A percentile compares a stretch with the other conserved stretches of the same genome.
phyloP scores from a whole-genome alignment of 2,797 vertebrate genomes.

The Lycodopsis pacificus region DNA sequence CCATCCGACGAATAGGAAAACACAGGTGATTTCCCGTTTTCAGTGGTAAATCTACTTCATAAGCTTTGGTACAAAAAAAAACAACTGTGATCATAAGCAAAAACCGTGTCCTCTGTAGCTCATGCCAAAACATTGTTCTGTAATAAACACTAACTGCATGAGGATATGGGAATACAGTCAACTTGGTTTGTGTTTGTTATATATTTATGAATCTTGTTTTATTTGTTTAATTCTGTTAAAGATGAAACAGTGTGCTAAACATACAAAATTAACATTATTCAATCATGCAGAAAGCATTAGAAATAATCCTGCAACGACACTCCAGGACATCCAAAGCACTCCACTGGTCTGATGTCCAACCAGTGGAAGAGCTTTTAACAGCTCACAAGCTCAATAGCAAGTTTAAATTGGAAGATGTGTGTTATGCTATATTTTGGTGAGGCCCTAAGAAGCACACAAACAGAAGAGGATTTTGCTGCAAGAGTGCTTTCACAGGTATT shows the following conservation, averaged over 20 bases:
- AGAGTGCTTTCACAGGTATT: background rate
- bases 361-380: background rate
- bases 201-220: background rate
- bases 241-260: too few relatives aligned
- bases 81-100: slow-evolving; percentile 66
- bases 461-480: background rate
- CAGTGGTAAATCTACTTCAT: slow-evolving; percentile 58
- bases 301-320: too few relatives aligned
- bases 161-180: background rate
- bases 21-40: slow-evolving; percentile 73
- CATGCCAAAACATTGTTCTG: background rate
- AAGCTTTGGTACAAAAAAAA: slow-evolving; percentile 23
- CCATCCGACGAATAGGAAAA: slow-evolving; percentile 69
- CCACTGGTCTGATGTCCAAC: too few relatives aligned
- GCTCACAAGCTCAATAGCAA: background rate
- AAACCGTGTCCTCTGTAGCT: background rate
- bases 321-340: too few relatives aligned
- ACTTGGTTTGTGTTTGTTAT: background rate
- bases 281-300: too few relatives aligned
- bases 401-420: background rate
- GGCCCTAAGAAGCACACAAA: background rate
- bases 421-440: background rate
- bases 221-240: background rate
- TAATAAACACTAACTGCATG: background rate
- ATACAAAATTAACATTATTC: too few relatives aligned